Evolutionary conservation across 2,113 vertebrate species (phyloP).

Genomic region (Carassius auratus): DNA sequence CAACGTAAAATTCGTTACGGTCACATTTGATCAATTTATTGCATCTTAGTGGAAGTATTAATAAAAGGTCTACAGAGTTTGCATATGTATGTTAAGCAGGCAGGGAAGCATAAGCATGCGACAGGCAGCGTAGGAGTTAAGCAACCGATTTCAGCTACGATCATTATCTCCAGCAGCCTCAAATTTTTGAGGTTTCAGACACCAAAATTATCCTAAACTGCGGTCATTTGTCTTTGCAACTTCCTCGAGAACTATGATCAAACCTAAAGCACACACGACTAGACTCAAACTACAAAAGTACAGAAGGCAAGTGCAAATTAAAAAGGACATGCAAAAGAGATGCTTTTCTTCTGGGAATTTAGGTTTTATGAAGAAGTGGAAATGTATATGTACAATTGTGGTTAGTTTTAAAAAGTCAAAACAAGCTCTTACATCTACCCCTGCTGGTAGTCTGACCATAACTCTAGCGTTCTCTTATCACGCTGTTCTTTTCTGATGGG

Average conservation of each 20-base stretch:
- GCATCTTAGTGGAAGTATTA: no score
- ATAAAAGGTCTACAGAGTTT: background rate
- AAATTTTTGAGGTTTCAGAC: constrained; percentile 50
- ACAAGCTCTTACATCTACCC: background rate
- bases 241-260: constrained; percentile 24
- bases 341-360: background rate
- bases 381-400: background rate
- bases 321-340: background rate
- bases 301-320: background rate
- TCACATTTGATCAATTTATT: no score
- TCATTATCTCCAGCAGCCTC: constrained; percentile 24
- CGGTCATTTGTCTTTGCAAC: constrained; percentile 1
- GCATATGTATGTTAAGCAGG: background rate
- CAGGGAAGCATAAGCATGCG: constrained; percentile 5
- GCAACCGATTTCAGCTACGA: constrained; percentile 23
- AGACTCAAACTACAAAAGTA: background rate
- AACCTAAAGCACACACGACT: background rate
- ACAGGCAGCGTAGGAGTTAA: constrained; percentile 16
- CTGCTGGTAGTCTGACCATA: background rate
- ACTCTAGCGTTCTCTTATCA: background rate
- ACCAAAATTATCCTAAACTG: constrained; percentile 35
- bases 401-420: background rate
- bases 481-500: background rate
- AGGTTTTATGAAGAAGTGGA: background rate
- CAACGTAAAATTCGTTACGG: no score